Conservation (phyloP, 2,888 invertebrate species). For the Leptinotarsa juncta region DNA sequence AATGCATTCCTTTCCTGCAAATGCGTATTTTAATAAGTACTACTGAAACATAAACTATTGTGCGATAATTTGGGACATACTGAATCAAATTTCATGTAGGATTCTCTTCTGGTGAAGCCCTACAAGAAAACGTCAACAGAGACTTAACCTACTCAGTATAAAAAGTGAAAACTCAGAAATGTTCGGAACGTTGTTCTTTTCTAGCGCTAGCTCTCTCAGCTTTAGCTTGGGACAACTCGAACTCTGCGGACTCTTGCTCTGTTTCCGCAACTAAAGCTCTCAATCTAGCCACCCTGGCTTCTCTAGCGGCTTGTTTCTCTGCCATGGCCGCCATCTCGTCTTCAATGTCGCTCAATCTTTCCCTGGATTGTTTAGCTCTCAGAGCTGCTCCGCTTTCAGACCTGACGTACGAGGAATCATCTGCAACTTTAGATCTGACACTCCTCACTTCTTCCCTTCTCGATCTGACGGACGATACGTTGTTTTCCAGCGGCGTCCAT, state of each 20-base stretch:
- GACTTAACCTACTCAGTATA: neutral
- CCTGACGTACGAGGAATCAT: slow-evolving; percentile 23
- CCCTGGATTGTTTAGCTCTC: slow-evolving; percentile 73
- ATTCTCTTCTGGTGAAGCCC: neutral
- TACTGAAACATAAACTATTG: neutral
- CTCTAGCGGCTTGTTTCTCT: slow-evolving; percentile 77
- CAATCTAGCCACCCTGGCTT: slow-evolving; percentile 78
- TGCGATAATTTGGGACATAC: neutral
- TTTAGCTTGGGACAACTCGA: slow-evolving; percentile 56
- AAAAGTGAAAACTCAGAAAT: slow-evolving; percentile 15
- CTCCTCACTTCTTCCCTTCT: slow-evolving; percentile 34
- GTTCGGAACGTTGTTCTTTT: slow-evolving; percentile 51
- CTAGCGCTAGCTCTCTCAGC: slow-evolving; percentile 49
- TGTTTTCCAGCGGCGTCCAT: slow-evolving; percentile 67
- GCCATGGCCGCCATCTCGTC: slow-evolving; percentile 80
- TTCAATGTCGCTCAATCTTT: slow-evolving; percentile 78
- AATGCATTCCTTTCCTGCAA: neutral
- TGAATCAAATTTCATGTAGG: neutral
- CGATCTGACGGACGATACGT: slow-evolving; percentile 48
- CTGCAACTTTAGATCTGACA: slow-evolving; percentile 57
- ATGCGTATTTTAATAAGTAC: neutral
- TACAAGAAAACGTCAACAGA: neutral
- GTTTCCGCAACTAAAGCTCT: slow-evolving; percentile 76
- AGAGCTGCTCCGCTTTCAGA: slow-evolving; percentile 71
- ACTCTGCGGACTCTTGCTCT: slow-evolving; percentile 63